Evolutionary conservation across 2,113 vertebrate species (phyloP).

Genomic region (Dryoscopus gambensis): DNA sequence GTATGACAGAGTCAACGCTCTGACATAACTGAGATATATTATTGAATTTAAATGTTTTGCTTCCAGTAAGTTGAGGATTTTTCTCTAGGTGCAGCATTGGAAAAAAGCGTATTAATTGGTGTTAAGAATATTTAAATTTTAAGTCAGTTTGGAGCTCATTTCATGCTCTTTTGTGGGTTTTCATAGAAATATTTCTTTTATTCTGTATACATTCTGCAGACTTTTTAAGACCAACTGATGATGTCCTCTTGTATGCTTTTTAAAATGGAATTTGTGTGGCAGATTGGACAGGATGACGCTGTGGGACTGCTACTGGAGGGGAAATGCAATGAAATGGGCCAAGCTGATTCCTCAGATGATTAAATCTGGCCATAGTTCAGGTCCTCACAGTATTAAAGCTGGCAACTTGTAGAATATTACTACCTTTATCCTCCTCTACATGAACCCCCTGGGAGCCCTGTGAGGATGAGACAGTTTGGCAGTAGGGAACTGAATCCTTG

Average conservation of each 20-base stretch:
- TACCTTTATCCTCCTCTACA: neutral
- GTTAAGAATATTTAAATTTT: neutral
- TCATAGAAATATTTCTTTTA: neutral
- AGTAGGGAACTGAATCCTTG: neutral
- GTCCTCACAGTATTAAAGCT: neutral
- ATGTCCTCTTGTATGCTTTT: neutral
- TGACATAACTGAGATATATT: neutral
- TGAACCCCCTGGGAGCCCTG: neutral
- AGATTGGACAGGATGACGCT: neutral
- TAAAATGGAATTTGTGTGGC: neutral
- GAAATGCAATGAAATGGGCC: neutral
- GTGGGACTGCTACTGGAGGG: neutral
- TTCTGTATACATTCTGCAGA: neutral
- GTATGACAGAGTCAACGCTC: neutral
- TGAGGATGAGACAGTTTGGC: neutral
- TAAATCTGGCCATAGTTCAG: neutral
- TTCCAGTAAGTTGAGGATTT: neutral
- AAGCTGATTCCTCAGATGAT: neutral
- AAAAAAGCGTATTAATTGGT: neutral
- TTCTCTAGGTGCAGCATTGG: neutral
- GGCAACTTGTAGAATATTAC: neutral
- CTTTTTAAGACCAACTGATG: neutral
- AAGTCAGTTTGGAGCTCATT: neutral
- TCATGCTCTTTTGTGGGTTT: neutral
- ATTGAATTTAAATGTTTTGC: neutral